Evolutionary conservation across 1,140 invertebrate species (phyloP).

Genomic region (Drosophila watanabei): DNA sequence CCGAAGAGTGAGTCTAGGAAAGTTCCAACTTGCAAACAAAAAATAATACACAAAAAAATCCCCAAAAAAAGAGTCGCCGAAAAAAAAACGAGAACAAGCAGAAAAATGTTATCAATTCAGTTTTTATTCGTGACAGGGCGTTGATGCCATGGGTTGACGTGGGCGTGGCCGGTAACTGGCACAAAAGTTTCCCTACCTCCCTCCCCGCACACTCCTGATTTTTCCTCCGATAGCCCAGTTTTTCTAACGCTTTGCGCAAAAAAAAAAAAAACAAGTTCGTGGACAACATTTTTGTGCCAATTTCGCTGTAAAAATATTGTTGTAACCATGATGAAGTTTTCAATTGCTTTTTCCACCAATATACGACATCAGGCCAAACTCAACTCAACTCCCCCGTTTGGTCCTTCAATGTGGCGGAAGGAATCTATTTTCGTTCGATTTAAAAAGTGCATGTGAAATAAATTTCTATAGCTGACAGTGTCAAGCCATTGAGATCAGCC

Average conservation of each 20-base stretch:
- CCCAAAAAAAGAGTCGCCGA: constrained; percentile 20
- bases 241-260: constrained; percentile 64
- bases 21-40: constrained; percentile 10
- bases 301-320: constrained; percentile 82
- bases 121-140: constrained; percentile 67
- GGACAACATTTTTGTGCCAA: constrained; percentile 83
- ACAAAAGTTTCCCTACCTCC: constrained; percentile 45
- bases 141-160: constrained; percentile 48
- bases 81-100: constrained; percentile 60
- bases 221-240: constrained; percentile 24
- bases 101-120: constrained; percentile 81
- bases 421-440: constrained; percentile 78
- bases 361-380: constrained; percentile 42
- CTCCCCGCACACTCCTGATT: background rate
- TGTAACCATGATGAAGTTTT: constrained; percentile 83
- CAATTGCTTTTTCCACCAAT: constrained; percentile 75
- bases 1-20: constrained; percentile 17
- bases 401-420: constrained; percentile 59
- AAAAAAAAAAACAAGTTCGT: constrained; percentile 65
- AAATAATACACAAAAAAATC: constrained; percentile 8
- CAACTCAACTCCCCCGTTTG: background rate
- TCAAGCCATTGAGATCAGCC: constrained; percentile 32
- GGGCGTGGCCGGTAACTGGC: constrained; percentile 63
- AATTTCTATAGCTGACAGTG: constrained; percentile 64
- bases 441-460: constrained; percentile 76